phyloP scores from a whole-genome alignment of 2,888 invertebrate genomes.

The Unio delphinus region DNA sequence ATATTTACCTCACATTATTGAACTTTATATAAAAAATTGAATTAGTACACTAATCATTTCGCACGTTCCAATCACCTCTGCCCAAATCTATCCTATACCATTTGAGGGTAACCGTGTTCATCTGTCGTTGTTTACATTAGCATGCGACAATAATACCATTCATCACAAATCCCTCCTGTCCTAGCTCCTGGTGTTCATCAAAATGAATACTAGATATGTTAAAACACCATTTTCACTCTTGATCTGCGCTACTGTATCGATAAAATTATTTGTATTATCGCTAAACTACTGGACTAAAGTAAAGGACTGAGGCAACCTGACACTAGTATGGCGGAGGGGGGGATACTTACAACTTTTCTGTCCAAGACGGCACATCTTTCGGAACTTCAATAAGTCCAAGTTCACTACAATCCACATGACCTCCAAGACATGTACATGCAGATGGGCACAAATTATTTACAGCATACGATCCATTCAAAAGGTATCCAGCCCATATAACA shows the following conservation, averaged over 20 bases:
- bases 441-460: constrained; percentile 75
- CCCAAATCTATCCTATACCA: no score
- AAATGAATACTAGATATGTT: neutral
- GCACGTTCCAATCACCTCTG: no score
- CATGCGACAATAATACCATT: no score
- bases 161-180: no score
- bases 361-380: constrained; percentile 82
- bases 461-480: constrained; percentile 19
- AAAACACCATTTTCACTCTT: neutral
- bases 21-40: no score
- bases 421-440: constrained; percentile 82
- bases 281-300: no score
- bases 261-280: no score
- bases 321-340: neutral
- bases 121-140: no score
- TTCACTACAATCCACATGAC: constrained; percentile 83
- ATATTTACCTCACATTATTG: no score
- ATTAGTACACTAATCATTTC: no score
- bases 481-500: constrained; percentile 53
- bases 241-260: neutral
- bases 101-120: no score
- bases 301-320: neutral
- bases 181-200: neutral
- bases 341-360: constrained; percentile 81
- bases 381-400: constrained; percentile 82